Conservation (phyloP, 2,797 vertebrate species). For the Myiotriccus ornatus region DNA sequence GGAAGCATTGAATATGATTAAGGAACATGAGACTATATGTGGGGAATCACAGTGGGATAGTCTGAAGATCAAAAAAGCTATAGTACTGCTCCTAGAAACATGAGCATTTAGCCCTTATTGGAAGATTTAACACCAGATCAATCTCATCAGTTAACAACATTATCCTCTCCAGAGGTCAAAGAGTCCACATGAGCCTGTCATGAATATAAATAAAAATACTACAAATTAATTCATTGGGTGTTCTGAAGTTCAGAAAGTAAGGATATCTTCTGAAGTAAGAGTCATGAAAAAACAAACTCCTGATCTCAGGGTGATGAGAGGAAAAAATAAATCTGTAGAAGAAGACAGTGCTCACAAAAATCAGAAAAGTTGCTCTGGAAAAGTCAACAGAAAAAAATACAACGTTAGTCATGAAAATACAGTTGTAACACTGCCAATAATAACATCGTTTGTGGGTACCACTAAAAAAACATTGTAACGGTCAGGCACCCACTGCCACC, state of each 20-base stretch:
- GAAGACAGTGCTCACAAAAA: background rate
- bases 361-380: background rate
- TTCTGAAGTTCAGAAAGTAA: conserved; percentile 5
- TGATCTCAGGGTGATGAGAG: background rate
- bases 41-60: conserved; percentile 54
- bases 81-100: background rate
- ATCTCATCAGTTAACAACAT: background rate
- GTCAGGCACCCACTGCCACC: conserved; percentile 31
- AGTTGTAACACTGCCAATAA: conserved; percentile 57
- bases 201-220: conserved; percentile 22
- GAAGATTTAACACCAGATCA: background rate
- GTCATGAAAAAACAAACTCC: background rate
- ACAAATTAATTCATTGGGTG: background rate
- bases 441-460: conserved; percentile 67
- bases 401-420: background rate
- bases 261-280: background rate
- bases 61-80: conserved; percentile 40
- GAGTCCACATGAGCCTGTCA: background rate
- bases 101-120: background rate
- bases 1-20: conserved; percentile 64
- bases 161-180: conserved; percentile 3
- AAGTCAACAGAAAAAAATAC: background rate
- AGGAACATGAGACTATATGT: conserved; percentile 57
- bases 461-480: conserved; percentile 36
- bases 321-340: conserved; percentile 19